Evolutionary conservation across 2,888 invertebrate species (phyloP), one percentile per base, ranked within the genome.

Genomic region (Opisthograptis luteolata): DNA sequence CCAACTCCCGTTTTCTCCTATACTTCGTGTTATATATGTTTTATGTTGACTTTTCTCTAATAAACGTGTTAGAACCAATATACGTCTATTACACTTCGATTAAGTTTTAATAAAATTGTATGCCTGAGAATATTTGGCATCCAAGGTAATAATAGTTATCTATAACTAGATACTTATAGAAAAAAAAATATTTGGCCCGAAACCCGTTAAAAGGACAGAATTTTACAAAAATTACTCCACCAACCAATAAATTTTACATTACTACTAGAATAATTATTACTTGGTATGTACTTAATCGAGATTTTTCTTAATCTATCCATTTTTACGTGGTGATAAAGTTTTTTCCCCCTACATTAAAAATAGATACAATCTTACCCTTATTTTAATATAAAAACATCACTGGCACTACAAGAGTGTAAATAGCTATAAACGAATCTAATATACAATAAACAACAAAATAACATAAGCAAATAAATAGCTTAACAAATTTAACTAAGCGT

Each of bases 71-170:
- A n/a, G n/a, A n/a, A n/a, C n/a, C n/a, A n/a, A n/a, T n/a, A n/a
- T n/a, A n/a, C n/a, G n/a, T n/a, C n/a, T n/a, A n/a, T n/a, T n/a
- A n/a, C n/a, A n/a, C n/a, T 22, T 24, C 4, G n/a, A 12, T 19
- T 3, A 14, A 30, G 14, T 2, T 2, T 28, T 3, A 22, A 8
- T 22, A 27, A 14, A 20, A 20, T 2, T 7, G 8, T 7, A 36
- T 24, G 36, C 44, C 44, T 19, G 3, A 19, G n/a, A 5, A 2
- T 39, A 9, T 32, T 46, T 46, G 39, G 25, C 45, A 32, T 46
- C 17, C 5, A 20, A 19, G 2, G 13, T 25, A 25, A 17, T 44
- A 22, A 9, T 2, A 1, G 3, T 30, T 13, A 2, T n/a, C n/a
- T n/a, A 13, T 13, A 10, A 20, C 24, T 24, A 37, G 4, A 24